Evolutionary conservation across 30 jellyfish, hydroid and myxozoan genomes (phyloP), one percentile per base, ranked within the genome.

Genomic region (Turritopsis dohrnii): DNA sequence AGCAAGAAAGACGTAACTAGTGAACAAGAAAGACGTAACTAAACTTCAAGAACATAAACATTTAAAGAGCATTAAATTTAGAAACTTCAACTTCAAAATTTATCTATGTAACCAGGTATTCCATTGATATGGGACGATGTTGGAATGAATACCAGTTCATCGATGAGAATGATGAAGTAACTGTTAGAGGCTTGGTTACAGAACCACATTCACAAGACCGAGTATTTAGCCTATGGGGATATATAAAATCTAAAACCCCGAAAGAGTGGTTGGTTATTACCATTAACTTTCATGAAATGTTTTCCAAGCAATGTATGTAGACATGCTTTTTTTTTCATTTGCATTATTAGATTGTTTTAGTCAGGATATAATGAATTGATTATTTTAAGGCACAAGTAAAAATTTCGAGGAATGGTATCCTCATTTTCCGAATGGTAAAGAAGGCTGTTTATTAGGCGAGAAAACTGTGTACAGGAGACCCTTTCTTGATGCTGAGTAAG

Each of bases 221-320:
- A 72, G 31, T 90, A 1, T 93, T 93, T 82, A 88, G 96, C 74
- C 52, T 93, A 22, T 93, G 98, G 98, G 98, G 98, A 18, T 83
- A 75, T 28, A 17, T 65, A 21, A 79, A 72, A 28, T 21, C 71
- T 79, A 71, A 60, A 30, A 28, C 24, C 25, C 77, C 31, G 7
- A 79, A 65, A n/a, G 94, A 72, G 29, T 88, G 96, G 98, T 82
- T 82, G 28, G 96, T 93, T 65, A 71, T 93, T 74, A 93, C 98
- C 24, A 85, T 93, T 54, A 84, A 86, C 77, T 93, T 93, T 79
- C 89, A 83, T 30, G 85, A 88, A 13, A 80, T 85, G 75, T 85
- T 93, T 28, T 29, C 66, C 7, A 79, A 89, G 84, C 76, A 66
- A 29, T 93, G 98, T 91, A 65, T 79, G 96, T 81, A 18, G 21